Base-by-base conservation (phyloP, 2,888 invertebrate genomes). In the Hedychridium roseum region DNA sequence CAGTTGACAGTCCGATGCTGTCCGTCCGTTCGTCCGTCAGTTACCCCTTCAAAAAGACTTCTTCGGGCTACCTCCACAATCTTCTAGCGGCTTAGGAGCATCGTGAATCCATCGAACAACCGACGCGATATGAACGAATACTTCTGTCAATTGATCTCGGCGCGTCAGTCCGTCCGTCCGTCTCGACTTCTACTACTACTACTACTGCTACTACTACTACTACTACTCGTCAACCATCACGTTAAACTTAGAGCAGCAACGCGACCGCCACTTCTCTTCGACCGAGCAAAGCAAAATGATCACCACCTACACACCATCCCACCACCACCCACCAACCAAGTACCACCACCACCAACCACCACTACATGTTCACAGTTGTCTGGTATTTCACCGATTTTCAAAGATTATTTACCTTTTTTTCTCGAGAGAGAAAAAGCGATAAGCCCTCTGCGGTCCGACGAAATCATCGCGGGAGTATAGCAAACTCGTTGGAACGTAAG, bases 261-360 rank as follows among this genome's bases (percentile, higher is more conserved):
- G 67, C 66, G 71, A 74, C 70, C 71, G 68, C 70, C 64, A 74
- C 73, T 74, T 74, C 69, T 74, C 73, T 75, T 71, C 76, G 68
- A 77, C 70, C 69, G 72, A 75, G 77, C 72, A 74, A 77, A 74
- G 72, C 72, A 74, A 76, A 73, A 67, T 71, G 72, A 77, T 78
- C 76, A 78, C 70, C 72, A 76, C 75, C 73, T 77, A 76, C 74
- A 78, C 78, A 76, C 75, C 76, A 76, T 76, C 76, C 74, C 70
- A 74, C 73, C 70, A 73, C 71, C 68, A 73, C 73, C 76, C 76
- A n/a, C n/a, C n/a, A 75, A 74, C 68, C 70, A 73, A 74, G 65
- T 69, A 73, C 72, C 65, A 70, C 67, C 64, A 72, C 66, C 68
- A 73, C 68, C 71, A 72, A 71, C 74, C 68, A 76, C 74, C 69